Evolutionary conservation across 2,888 invertebrate species (phyloP).

Genomic region (Apamea sordens): DNA sequence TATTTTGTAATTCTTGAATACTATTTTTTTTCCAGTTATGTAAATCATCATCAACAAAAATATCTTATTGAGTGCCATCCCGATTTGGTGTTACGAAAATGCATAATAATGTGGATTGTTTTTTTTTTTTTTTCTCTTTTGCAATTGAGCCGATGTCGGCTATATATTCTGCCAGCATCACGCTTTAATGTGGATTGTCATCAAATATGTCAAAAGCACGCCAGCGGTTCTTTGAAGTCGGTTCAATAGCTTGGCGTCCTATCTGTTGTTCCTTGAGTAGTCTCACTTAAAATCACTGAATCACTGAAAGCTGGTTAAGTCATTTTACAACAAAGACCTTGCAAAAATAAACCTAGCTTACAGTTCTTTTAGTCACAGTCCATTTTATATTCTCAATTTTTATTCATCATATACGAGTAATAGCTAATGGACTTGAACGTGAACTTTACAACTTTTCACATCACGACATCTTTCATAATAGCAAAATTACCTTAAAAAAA

Average conservation of each 20-base stretch:
- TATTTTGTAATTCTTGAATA: background rate
- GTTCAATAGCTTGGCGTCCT: background rate
- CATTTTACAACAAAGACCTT: background rate
- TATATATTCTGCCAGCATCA: no score
- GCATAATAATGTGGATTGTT: background rate
- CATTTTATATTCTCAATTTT: slow-evolving; percentile 21
- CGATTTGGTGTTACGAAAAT: background rate
- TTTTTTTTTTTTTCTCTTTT: no score
- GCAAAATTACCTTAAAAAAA: slow-evolving; percentile 19
- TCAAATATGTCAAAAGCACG: background rate
- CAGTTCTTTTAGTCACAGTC: slow-evolving; percentile 26
- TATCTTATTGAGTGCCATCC: background rate
- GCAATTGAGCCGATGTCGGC: no score
- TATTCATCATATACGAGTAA: background rate
- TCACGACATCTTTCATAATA: slow-evolving; percentile 37
- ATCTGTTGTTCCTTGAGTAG: background rate
- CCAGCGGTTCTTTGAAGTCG: background rate
- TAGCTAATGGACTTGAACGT: slow-evolving; percentile 43
- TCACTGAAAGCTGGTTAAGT: background rate
- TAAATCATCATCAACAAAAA: background rate
- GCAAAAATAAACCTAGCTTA: background rate
- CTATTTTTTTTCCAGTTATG: background rate
- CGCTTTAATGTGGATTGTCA: background rate
- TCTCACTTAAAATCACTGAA: background rate
- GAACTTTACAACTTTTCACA: slow-evolving; percentile 15